Percentiles rank a stretch among this genome's conserved stretches.
Conservation (phyloP, 1,140 invertebrate genomes). For the Halyomorpha halys region DNA sequence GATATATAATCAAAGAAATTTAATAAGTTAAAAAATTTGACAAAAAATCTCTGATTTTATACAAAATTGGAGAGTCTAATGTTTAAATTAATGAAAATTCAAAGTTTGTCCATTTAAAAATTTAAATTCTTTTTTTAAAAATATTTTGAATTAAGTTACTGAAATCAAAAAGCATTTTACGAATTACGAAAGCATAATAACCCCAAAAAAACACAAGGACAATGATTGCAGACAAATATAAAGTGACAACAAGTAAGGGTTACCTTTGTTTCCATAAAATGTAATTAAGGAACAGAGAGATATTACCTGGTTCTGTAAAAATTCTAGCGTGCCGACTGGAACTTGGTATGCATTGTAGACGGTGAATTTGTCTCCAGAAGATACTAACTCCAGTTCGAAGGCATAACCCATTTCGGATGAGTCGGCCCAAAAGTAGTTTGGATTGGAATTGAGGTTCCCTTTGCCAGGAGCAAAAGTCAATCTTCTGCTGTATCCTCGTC, state of each 20-base stretch:
- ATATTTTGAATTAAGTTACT: too few species aligned
- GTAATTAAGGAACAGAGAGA: conserved; percentile 26
- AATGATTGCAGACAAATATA: background rate
- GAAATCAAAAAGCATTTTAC: background rate
- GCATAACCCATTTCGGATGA: conserved; percentile 58
- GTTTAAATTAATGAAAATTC: too few species aligned
- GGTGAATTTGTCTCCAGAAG: conserved; percentile 58
- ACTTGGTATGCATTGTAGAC: conserved; percentile 52
- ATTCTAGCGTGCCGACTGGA: conserved; percentile 50
- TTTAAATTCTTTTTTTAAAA: too few species aligned
- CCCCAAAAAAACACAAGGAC: conserved; percentile 6
- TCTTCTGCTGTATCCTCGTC: conserved; percentile 60
- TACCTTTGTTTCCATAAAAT: conserved; percentile 23
- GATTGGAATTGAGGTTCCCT: conserved; percentile 52
- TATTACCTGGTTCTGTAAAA: conserved; percentile 47
- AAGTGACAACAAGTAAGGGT: conserved; percentile 1
- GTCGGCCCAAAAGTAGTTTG: conserved; percentile 68
- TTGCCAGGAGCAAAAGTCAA: conserved; percentile 57
- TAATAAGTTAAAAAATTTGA: too few species aligned
- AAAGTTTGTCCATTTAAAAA: too few species aligned
- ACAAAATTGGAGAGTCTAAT: too few species aligned
- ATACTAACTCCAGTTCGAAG: conserved; percentile 57
- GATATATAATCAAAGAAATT: too few species aligned
- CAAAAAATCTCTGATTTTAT: too few species aligned
- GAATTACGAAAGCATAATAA: background rate